A percentile compares a stretch with the other conserved stretches of the same genome.
phyloP scores from a whole-genome alignment of 35 echinoderm and acorn worm genomes.

The Ophiothrix spiculata region DNA sequence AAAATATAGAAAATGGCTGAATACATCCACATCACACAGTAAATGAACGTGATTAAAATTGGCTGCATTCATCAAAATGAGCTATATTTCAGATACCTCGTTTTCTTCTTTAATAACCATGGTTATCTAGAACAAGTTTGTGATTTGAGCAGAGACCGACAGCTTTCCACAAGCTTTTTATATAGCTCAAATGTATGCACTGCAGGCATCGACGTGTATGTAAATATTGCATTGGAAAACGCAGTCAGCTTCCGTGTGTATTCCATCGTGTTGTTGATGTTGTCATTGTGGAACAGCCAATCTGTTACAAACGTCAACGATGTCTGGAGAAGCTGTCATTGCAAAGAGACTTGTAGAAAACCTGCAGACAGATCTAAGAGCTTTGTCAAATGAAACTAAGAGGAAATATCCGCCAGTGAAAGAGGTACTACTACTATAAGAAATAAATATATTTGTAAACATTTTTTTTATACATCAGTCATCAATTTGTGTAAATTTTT shows the following conservation, averaged over 20 bases:
- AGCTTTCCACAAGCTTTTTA: background rate
- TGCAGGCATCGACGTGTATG: background rate
- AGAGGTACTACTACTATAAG: too few relatives aligned
- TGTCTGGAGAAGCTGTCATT: conserved; percentile 51
- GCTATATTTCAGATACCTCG: background rate
- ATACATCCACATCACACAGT: background rate
- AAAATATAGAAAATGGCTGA: conserved; percentile 8
- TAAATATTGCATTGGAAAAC: background rate
- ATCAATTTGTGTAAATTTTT: too few relatives aligned
- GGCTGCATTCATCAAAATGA: background rate
- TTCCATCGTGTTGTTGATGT: background rate
- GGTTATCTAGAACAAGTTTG: background rate
- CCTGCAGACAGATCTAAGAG: conserved; percentile 90
- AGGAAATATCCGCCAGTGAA: conserved; percentile 98
- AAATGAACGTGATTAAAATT: background rate
- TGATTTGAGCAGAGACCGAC: background rate
- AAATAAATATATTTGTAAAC: too few relatives aligned
- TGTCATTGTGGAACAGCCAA: background rate
- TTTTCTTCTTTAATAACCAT: background rate
- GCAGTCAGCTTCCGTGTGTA: background rate
- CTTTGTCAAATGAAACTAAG: conserved; percentile 87
- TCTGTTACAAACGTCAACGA: background rate
- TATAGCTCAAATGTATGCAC: background rate
- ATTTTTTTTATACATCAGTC: too few relatives aligned
- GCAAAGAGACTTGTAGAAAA: conserved; percentile 89